These are phyloP conservation scores for Bovichtus variegatus DNA, from an alignment of 2,797 vertebrate species.

Conservation along the genomic window DNA sequence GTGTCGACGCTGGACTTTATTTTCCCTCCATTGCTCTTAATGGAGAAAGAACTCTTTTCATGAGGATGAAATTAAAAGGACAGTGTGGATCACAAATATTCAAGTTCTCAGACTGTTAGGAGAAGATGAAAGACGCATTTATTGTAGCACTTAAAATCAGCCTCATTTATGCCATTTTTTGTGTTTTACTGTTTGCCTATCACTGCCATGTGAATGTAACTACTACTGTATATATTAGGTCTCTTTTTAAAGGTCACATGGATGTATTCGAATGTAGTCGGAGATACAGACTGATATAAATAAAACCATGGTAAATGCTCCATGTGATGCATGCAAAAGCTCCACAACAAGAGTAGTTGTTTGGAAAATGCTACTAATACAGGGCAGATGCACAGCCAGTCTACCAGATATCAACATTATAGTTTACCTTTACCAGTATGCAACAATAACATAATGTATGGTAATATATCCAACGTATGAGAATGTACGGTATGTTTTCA, in stretches of 20 bases:
- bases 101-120: slow-evolving; percentile 47
- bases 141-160: slow-evolving; percentile 80
- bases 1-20: slow-evolving; percentile 62
- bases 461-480: slow-evolving; percentile 43
- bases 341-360: neutral
- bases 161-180: slow-evolving; percentile 49
- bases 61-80: slow-evolving; percentile 34
- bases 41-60: slow-evolving; percentile 49
- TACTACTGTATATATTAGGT: slow-evolving; percentile 62
- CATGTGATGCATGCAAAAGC: slow-evolving; percentile 20
- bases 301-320: neutral
- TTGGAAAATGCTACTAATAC: slow-evolving; percentile 22
- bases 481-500: slow-evolving; percentile 57
- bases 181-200: slow-evolving; percentile 62
- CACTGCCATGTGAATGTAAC: slow-evolving; percentile 78
- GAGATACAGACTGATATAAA: slow-evolving; percentile 27
- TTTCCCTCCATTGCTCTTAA: slow-evolving; percentile 35
- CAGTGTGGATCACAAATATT: slow-evolving; percentile 36
- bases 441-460: slow-evolving; percentile 34
- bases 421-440: slow-evolving; percentile 41
- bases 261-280: slow-evolving; percentile 45
- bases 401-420: slow-evolving; percentile 25
- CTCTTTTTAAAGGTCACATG: slow-evolving; percentile 35
- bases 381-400: slow-evolving; percentile 3
- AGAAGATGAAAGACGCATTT: slow-evolving; percentile 22